These are phyloP conservation scores for Peromyscus leucopus DNA, from an alignment of 2,113 vertebrate species.

Conservation along the genomic window DNA sequence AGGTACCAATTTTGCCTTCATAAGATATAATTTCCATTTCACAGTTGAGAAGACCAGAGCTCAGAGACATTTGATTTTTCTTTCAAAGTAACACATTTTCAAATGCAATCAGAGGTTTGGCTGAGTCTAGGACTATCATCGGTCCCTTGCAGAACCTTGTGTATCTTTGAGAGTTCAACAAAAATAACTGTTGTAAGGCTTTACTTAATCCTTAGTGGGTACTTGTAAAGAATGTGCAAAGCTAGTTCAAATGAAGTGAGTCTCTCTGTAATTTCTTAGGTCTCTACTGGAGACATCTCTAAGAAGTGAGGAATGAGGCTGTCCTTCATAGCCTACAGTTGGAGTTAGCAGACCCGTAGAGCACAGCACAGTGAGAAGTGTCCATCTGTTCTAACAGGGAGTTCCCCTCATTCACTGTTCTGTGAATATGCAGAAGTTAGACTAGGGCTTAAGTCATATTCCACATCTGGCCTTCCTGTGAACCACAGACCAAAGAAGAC, in stretches of 20 bases:
- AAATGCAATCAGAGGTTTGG: not conserved
- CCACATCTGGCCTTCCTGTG: not conserved
- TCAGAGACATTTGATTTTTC: not conserved
- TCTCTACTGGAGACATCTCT: not conserved
- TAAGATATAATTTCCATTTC: constrained; percentile 46
- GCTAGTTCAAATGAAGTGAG: not conserved
- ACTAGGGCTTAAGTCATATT: not conserved
- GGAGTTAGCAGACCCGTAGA: not conserved
- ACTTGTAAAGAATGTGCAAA: not conserved
- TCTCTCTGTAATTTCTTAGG: not conserved
- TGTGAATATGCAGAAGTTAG: not conserved
- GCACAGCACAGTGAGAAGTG: not conserved
- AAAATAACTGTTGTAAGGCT: not conserved
- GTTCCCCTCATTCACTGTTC: no score
- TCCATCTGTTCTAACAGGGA: not conserved
- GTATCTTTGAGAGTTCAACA: not conserved
- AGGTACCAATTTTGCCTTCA: constrained; percentile 15
- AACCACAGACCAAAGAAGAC: not conserved
- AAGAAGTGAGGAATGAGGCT: not conserved
- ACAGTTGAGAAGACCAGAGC: not conserved
- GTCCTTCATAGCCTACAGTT: not conserved
- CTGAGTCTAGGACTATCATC: not conserved
- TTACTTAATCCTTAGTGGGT: not conserved
- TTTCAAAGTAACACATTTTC: not conserved
- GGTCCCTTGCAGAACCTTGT: not conserved